Evolutionary conservation across 2,113 vertebrate genomes (phyloP), one percentile per base, ranked within the genome.

Genomic region (Salvelinus alpinus): DNA sequence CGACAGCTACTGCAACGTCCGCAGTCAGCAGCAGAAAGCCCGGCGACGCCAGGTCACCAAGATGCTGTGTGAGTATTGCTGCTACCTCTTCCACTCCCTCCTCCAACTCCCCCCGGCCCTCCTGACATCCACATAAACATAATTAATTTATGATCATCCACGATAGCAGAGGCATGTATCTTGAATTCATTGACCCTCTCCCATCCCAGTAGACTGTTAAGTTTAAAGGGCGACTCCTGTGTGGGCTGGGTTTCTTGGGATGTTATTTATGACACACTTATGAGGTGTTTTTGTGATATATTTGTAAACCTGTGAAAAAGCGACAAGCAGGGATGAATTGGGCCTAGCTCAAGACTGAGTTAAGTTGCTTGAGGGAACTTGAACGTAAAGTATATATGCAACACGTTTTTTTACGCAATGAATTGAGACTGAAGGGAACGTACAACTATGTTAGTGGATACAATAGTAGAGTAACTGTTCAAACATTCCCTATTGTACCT

Each of bases 1-100:
- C 0, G 25, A 91, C 54, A 85, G 86, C 71, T 90, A 89, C 75
- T 90, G 80, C 77, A 91, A 83, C 24, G 2, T 73, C 14, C 81
- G 64, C 0, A 76, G 81, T 4, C 88, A 83, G 48, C 94, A 93
- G 80, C 94, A 93, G 89, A 95, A 94, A 59, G 78, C 82, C 16
- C 88, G 94, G 25, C 93, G 92, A 70, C 91, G 90, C 24, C 96
- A 98, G 87, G 95, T 98, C 92, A 98, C 96, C 0, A 98, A 97
- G 90, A 98, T 98, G 97, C 89, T 99, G 73, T 96, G 97, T 99
- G 83, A 97, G 98, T 97, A 78, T 75, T 18, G 7, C 3, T 51
- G 20, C 13, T 7, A 11, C 2, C 4, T 8, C 57, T 11, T 44
- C 34, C 34, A 60, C 27, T 38, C 31, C 18, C 27, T n/a, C 65